Evolutionary conservation across 2,797 vertebrate species (phyloP), one percentile per base, ranked within the genome.

Genomic region (Karalla daura): DNA sequence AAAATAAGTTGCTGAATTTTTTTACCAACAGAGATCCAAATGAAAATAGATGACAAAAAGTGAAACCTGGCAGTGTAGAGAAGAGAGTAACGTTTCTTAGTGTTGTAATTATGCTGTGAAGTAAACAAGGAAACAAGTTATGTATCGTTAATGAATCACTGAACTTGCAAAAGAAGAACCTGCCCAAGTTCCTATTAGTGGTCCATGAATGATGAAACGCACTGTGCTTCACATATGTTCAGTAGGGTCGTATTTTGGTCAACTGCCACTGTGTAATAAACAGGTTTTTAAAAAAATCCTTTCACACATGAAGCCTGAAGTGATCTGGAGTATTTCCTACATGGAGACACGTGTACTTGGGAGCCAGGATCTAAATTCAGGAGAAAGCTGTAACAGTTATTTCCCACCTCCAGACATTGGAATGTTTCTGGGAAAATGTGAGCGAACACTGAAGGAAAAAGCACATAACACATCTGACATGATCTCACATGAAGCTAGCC

Each of bases 21-120:
- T 71, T 47, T 14, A 32, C 67, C 25, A 58, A 54, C 43, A 45
- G 6, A n/a, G 72, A 66, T 62, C 18, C 7, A 63, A 60, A 61
- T 35, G 36, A 41, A 58, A 49, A 63, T 17, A 54, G 66, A 12
- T 50, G 43, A n/a, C n/a, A n/a, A n/a, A n/a, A n/a, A n/a, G n/a
- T n/a, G n/a, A n/a, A n/a, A n/a, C n/a, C n/a, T n/a, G n/a, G n/a
- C n/a, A n/a, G n/a, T n/a, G n/a, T n/a, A n/a, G n/a, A n/a, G n/a
- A n/a, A n/a, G n/a, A n/a, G n/a, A n/a, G n/a, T n/a, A n/a, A n/a
- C n/a, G n/a, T n/a, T n/a, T n/a, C n/a, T n/a, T n/a, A n/a, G n/a
- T n/a, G n/a, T n/a, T n/a, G n/a, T n/a, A n/a, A n/a, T n/a, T n/a
- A n/a, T n/a, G n/a, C n/a, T n/a, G n/a, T n/a, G n/a, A n/a, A n/a